Conservation (phyloP, 2,888 invertebrate species). For the Octodonta nipae region DNA sequence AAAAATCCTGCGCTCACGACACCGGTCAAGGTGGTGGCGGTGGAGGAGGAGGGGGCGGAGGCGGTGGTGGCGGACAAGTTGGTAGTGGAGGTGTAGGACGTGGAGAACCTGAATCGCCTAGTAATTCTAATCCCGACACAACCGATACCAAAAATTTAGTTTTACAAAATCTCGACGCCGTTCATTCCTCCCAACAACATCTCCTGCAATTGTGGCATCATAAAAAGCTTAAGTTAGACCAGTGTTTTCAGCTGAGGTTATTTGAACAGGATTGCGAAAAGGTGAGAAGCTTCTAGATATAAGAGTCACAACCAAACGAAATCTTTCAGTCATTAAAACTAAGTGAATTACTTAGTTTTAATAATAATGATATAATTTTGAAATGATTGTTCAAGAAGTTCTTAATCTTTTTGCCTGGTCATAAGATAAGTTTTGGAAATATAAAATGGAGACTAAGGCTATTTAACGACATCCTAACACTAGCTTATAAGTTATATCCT, state of each 20-base stretch:
- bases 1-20: conserved; percentile 41
- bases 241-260: conserved; percentile 86
- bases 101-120: conserved; percentile 56
- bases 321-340: too few relatives aligned
- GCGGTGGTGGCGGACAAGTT: conserved; percentile 28
- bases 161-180: conserved; percentile 70
- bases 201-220: conserved; percentile 88
- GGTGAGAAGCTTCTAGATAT: too few relatives aligned
- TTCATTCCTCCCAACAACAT: conserved; percentile 81
- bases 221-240: conserved; percentile 86
- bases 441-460: too few relatives aligned
- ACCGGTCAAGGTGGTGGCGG: conserved; percentile 33
- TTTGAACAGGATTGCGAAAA: conserved; percentile 97
- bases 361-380: background rate
- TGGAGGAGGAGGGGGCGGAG: conserved; percentile 19
- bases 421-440: too few relatives aligned
- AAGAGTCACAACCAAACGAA: too few relatives aligned
- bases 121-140: conserved; percentile 49
- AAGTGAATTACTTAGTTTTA: too few relatives aligned
- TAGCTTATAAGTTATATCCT: too few relatives aligned
- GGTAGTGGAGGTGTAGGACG: conserved; percentile 42
- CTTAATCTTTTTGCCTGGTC: too few relatives aligned
- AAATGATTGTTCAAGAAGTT: too few relatives aligned
- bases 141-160: conserved; percentile 53
- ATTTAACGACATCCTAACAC: too few relatives aligned